Conservation (phyloP, 1,140 invertebrate genomes). For the Vanessa atalanta region DNA sequence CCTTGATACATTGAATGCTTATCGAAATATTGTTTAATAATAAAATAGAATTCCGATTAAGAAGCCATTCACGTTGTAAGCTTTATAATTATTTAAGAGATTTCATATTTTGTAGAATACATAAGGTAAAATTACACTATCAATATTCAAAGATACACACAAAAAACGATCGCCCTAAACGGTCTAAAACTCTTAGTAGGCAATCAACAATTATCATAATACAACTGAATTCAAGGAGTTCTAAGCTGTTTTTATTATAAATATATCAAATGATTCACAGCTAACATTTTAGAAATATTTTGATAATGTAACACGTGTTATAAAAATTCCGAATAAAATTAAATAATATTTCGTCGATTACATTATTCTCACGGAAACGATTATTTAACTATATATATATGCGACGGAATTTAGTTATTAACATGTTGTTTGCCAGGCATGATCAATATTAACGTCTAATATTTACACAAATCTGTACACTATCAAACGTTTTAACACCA, state of each 20-base stretch:
- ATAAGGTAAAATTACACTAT: too few relatives aligned
- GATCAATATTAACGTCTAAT: conserved; percentile 66
- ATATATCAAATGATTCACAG: conserved; percentile 6
- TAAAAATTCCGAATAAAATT: conserved; percentile 8
- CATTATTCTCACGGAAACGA: conserved; percentile 45
- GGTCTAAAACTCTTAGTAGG: background rate
- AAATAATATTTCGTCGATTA: conserved; percentile 1
- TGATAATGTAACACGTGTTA: background rate
- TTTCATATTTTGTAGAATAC: too few relatives aligned
- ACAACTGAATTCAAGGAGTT: conserved; percentile 9
- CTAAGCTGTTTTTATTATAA: conserved; percentile 15
- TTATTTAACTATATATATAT: conserved; percentile 56
- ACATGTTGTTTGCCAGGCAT: conserved; percentile 63
- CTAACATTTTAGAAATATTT: conserved; percentile 21
- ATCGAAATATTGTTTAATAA: too few relatives aligned
- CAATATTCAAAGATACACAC: background rate
- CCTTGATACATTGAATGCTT: too few relatives aligned
- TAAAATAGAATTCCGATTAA: too few relatives aligned
- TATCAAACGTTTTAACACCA: conserved; percentile 75
- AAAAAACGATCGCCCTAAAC: background rate
- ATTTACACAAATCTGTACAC: conserved; percentile 73
- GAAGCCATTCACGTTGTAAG: too few relatives aligned
- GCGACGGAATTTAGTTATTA: conserved; percentile 60
- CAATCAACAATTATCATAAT: background rate
- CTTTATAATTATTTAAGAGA: too few relatives aligned